Evolutionary conservation across 2,888 invertebrate species (phyloP).

Genomic region (Thumatha senex): DNA sequence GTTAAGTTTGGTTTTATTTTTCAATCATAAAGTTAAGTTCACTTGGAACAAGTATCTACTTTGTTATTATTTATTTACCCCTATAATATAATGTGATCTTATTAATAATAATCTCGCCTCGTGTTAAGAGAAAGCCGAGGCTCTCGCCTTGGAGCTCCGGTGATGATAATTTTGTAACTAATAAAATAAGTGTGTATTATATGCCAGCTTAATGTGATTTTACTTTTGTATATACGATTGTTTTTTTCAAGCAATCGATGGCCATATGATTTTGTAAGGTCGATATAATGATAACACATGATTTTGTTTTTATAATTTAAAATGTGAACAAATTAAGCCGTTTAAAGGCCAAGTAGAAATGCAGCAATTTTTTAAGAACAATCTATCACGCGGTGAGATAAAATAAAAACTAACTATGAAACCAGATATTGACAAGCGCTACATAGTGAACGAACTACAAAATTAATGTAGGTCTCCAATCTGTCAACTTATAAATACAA

Average conservation of each 20-base stretch:
- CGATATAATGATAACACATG: not conserved
- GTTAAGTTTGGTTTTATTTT: conserved; percentile 8
- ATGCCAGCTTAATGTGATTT: conserved; percentile 32
- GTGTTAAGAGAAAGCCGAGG: not conserved
- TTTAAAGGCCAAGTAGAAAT: conserved; percentile 13
- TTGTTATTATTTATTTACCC: not conserved
- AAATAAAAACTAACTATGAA: too few species aligned
- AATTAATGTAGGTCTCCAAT: too few species aligned
- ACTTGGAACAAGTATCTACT: not conserved
- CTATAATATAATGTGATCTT: not conserved
- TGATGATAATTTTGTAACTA: too few species aligned
- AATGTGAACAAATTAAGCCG: conserved; percentile 34
- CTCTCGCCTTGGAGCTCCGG: too few species aligned
- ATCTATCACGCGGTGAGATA: too few species aligned
- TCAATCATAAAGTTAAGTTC: not conserved
- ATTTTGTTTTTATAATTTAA: conserved; percentile 23
- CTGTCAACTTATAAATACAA: too few species aligned
- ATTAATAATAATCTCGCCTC: conserved; percentile 3
- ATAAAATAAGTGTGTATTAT: conserved; percentile 3
- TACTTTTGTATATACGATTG: not conserved
- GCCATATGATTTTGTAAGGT: not conserved
- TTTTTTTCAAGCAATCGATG: not conserved
- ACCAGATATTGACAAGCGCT: too few species aligned
- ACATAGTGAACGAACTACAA: too few species aligned
- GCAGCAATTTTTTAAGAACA: conserved; percentile 22